A percentile compares a stretch with the other conserved stretches of the same genome.
Conservation (phyloP, 2,888 invertebrate species). For the Pandemis corylana region DNA sequence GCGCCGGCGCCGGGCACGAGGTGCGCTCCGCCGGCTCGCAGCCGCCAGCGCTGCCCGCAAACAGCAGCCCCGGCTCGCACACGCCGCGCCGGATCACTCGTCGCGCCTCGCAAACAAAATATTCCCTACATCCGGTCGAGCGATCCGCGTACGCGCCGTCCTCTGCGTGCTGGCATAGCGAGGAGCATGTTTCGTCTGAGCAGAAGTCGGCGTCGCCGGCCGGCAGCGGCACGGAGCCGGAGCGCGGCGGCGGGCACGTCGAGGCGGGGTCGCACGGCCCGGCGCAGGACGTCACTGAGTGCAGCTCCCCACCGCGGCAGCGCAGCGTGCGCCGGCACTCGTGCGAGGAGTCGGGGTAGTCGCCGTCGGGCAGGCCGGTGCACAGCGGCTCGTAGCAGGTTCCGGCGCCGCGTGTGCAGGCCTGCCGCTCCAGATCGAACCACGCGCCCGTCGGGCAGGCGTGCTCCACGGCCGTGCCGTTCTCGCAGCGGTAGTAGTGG, state of each 20-base stretch:
- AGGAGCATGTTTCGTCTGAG: slow-evolving; percentile 77
- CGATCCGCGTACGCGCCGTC: slow-evolving; percentile 86
- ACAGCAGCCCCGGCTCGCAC: slow-evolving; percentile 81
- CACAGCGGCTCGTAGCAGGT: slow-evolving; percentile 86
- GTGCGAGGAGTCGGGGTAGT: slow-evolving; percentile 84
- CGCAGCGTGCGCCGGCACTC: slow-evolving; percentile 81
- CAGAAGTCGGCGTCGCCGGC: slow-evolving; percentile 82
- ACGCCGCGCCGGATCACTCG: slow-evolving; percentile 82
- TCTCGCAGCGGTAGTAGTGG: slow-evolving; percentile 84
- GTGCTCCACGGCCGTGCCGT: slow-evolving; percentile 76
- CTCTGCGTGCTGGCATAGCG: slow-evolving; percentile 78
- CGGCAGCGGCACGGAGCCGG: slow-evolving; percentile 74
- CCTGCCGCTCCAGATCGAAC: slow-evolving; percentile 83
- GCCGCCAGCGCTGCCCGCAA: slow-evolving; percentile 82
- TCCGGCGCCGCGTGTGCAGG: slow-evolving; percentile 81
- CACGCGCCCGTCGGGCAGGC: slow-evolving; percentile 82
- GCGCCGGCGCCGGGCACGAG: slow-evolving; percentile 76
- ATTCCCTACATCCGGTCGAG: slow-evolving; percentile 82
- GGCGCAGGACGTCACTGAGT: slow-evolving; percentile 67
- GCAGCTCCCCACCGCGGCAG: slow-evolving; percentile 79
- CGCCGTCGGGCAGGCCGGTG: slow-evolving; percentile 83
- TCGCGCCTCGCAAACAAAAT: slow-evolving; percentile 83
- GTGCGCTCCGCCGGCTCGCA: slow-evolving; percentile 77
- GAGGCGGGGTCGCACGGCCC: slow-evolving; percentile 54
- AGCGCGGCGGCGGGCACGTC: slow-evolving; percentile 73